phyloP scores from a whole-genome alignment of 2,888 invertebrate genomes.

The Hoplodrina ambigua region DNA sequence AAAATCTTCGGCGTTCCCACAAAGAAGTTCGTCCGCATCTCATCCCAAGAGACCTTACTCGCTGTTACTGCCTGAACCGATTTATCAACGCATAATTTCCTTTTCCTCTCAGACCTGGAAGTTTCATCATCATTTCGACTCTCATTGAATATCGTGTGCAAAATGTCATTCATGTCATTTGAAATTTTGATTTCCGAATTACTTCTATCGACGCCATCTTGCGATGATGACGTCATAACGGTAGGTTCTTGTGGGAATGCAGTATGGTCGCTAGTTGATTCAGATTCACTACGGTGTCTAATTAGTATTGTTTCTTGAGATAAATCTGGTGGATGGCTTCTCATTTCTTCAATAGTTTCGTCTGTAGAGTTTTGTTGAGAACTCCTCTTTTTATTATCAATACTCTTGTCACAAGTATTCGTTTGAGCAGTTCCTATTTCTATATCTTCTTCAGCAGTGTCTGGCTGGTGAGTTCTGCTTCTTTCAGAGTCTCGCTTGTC shows the following conservation, averaged over 20 bases:
- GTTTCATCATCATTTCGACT: not conserved
- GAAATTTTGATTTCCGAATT: constrained; percentile 30
- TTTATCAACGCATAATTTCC: constrained; percentile 35
- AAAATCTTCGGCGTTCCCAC: constrained; percentile 58
- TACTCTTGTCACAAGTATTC: not conserved
- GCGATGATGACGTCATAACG: not conserved
- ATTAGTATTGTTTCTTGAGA: constrained; percentile 21
- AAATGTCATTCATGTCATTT: constrained; percentile 36
- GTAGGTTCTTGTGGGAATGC: not conserved
- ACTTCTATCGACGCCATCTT: constrained; percentile 1
- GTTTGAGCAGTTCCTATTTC: not conserved
- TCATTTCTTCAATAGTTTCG: constrained; percentile 26
- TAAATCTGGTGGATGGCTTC: constrained; percentile 16
- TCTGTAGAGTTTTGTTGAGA: not conserved
- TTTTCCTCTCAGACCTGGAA: constrained; percentile 20
- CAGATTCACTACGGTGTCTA: not conserved
- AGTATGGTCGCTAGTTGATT: not conserved
- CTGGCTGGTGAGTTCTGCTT: not conserved
- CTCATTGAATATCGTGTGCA: constrained; percentile 35
- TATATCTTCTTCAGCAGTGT: not conserved
- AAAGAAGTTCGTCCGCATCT: constrained; percentile 52
- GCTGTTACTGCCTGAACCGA: constrained; percentile 34
- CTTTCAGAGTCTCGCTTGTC: not conserved
- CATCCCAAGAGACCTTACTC: constrained; percentile 39
- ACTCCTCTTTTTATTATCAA: not conserved